phyloP scores from a whole-genome alignment of 2,797 vertebrate species.

The Chlorospingus flavigularis region DNA sequence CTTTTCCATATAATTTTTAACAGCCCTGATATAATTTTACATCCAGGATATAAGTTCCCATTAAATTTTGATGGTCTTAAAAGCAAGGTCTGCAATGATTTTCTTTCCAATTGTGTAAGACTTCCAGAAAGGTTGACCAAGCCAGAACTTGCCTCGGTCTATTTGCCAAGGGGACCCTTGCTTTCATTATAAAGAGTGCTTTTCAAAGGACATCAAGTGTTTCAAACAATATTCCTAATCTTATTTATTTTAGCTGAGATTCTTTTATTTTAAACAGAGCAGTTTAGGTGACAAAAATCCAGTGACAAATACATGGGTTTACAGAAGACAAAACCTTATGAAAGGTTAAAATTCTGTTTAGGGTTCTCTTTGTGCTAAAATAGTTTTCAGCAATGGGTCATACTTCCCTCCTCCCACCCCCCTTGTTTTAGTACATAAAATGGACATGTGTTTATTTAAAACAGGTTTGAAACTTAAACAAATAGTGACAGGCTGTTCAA shows the following conservation, averaged over 20 bases:
- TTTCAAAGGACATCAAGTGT: not conserved
- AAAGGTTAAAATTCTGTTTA: slow-evolving; percentile 14
- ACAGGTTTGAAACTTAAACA: slow-evolving; percentile 77
- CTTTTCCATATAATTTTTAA: slow-evolving; percentile 37
- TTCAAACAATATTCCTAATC: slow-evolving; percentile 16
- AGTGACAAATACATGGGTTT: slow-evolving; percentile 19
- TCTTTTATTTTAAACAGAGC: slow-evolving; percentile 27
- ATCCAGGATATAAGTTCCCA: slow-evolving; percentile 13
- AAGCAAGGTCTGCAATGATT: not conserved
- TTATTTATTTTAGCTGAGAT: slow-evolving; percentile 29
- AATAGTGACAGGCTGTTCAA: slow-evolving; percentile 83
- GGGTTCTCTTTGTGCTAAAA: slow-evolving; percentile 41
- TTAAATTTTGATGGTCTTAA: slow-evolving; percentile 46
- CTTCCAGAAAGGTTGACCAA: slow-evolving; percentile 18
- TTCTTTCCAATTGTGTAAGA: slow-evolving; percentile 1
- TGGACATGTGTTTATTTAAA: slow-evolving; percentile 78
- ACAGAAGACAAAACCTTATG: slow-evolving; percentile 4
- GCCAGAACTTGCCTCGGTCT: not conserved
- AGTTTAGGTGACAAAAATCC: slow-evolving; percentile 5
- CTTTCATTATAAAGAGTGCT: slow-evolving; percentile 10
- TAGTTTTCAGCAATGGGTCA: not conserved
- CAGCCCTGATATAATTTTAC: slow-evolving; percentile 39
- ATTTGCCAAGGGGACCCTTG: slow-evolving; percentile 6
- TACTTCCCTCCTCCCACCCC: not conserved
- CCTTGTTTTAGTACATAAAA: slow-evolving; percentile 73